phyloP scores from a whole-genome alignment of 2,888 invertebrate species.

The Cremastobaeus sp. region DNA sequence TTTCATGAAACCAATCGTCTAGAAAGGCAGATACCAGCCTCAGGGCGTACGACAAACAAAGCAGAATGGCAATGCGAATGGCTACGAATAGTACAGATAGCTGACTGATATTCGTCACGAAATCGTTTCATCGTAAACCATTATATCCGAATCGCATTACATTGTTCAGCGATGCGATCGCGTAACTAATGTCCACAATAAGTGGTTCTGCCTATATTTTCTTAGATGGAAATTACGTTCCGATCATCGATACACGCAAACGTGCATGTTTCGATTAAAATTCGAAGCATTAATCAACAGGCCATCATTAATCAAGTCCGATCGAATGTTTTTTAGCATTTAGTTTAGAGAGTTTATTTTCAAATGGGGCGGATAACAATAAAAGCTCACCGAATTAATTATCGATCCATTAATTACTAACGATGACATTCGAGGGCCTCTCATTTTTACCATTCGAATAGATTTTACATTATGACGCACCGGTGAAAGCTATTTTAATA shows the following conservation, averaged over 20 bases:
- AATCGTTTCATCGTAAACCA: conserved; percentile 60
- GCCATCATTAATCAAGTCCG: conserved; percentile 17
- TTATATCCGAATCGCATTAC: conserved; percentile 57
- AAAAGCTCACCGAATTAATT: conserved; percentile 12
- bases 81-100: conserved; percentile 53
- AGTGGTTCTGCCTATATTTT: conserved; percentile 31
- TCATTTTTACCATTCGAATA: not conserved
- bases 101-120: conserved; percentile 62
- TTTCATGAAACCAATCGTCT: conserved; percentile 64
- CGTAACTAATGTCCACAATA: conserved; percentile 52
- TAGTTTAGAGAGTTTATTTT: conserved; percentile 2
- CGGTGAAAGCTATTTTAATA: not conserved
- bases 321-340: conserved; percentile 14
- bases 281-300: conserved; percentile 24
- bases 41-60: conserved; percentile 58
- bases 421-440: not conserved
- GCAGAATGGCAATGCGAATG: conserved; percentile 55
- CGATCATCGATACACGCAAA: conserved; percentile 42
- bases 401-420: conserved; percentile 16
- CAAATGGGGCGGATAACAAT: conserved; percentile 12
- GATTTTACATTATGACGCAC: not conserved
- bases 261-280: conserved; percentile 30
- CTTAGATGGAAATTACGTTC: conserved; percentile 37
- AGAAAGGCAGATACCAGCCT: conserved; percentile 63
- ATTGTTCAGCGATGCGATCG: conserved; percentile 56